A percentile compares a stretch with the other conserved stretches of the same genome.
Conservation (phyloP, 2,888 invertebrate species). For the Sussaba pulchella region DNA sequence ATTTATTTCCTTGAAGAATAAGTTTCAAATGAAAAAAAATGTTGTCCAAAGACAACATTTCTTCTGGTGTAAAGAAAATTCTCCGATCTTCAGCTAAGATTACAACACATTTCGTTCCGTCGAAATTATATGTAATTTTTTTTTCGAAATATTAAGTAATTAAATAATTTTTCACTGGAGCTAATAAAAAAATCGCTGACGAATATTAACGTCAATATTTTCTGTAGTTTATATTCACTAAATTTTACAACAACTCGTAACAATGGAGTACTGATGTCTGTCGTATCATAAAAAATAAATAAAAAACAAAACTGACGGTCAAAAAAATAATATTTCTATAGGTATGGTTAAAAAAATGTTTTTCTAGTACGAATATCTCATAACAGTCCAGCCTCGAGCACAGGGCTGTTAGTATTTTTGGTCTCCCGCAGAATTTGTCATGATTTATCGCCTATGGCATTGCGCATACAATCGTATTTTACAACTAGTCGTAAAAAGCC, state of each 20-base stretch:
- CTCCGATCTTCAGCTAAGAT: too few relatives aligned
- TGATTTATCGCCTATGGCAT: constrained; percentile 43
- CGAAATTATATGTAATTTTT: too few relatives aligned
- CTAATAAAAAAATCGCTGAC: too few relatives aligned
- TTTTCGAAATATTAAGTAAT: too few relatives aligned
- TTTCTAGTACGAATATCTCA: constrained; percentile 16
- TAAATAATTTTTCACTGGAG: too few relatives aligned
- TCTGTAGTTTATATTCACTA: background rate
- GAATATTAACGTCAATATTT: too few relatives aligned
- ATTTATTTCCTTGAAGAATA: too few relatives aligned
- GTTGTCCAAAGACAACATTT: too few relatives aligned
- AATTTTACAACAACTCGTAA: background rate
- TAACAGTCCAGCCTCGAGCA: constrained; percentile 20
- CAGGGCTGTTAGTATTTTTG: constrained; percentile 32
- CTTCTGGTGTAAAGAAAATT: too few relatives aligned
- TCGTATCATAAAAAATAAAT: background rate
- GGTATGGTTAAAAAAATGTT: constrained; percentile 28
- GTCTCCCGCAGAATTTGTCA: constrained; percentile 23
- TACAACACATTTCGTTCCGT: too few relatives aligned
- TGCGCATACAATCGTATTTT: constrained; percentile 55
- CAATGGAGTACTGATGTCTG: background rate
- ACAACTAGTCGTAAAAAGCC: constrained; percentile 60
- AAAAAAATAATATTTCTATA: background rate
- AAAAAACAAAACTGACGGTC: constrained; percentile 9
- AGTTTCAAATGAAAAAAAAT: too few relatives aligned